phyloP scores from a whole-genome alignment of 2,888 invertebrate genomes.

The Apoda limacodes region DNA sequence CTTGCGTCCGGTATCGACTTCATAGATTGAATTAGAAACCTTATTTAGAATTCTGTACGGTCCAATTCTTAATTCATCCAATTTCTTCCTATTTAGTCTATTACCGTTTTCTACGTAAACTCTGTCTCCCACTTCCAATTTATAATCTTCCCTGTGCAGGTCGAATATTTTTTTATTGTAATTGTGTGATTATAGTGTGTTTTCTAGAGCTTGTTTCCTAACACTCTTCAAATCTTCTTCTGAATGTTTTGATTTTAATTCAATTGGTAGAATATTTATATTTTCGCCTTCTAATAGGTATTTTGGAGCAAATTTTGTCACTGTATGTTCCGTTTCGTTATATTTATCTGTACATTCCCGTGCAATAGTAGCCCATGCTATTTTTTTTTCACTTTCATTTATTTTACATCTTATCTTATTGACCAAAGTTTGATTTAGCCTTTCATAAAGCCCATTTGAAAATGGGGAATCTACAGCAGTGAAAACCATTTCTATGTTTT shows the following conservation, averaged over 20 bases:
- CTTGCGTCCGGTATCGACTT: slow-evolving; percentile 19
- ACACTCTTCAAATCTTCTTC: slow-evolving; percentile 13
- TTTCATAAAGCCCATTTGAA: too few species aligned
- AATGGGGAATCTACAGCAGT: too few species aligned
- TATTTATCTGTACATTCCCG: slow-evolving; percentile 25
- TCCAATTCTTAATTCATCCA: slow-evolving; percentile 23
- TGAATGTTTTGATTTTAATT: slow-evolving; percentile 15
- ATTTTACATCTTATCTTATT: slow-evolving; percentile 26
- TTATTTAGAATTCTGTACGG: slow-evolving; percentile 17
- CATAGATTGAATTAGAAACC: slow-evolving; percentile 22
- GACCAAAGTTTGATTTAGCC: slow-evolving; percentile 23
- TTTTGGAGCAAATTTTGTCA: slow-evolving; percentile 25
- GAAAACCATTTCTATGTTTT: too few species aligned
- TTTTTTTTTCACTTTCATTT: slow-evolving; percentile 21
- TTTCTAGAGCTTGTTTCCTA: slow-evolving; percentile 21
- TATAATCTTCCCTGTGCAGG: slow-evolving; percentile 15
- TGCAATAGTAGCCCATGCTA: slow-evolving; percentile 26
- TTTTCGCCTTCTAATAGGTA: slow-evolving; percentile 24
- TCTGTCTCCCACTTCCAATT: too few species aligned
- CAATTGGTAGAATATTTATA: slow-evolving; percentile 19
- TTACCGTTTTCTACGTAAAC: slow-evolving; percentile 23
- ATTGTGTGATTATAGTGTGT: slow-evolving; percentile 21
- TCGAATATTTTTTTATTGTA: slow-evolving; percentile 20
- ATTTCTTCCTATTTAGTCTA: slow-evolving; percentile 20
- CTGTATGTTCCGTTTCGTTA: slow-evolving; percentile 25